Percentiles rank a stretch among this genome's conserved stretches.
Evolutionary conservation across 1,140 invertebrate species (phyloP).

Genomic region (Drosophila tristis): DNA sequence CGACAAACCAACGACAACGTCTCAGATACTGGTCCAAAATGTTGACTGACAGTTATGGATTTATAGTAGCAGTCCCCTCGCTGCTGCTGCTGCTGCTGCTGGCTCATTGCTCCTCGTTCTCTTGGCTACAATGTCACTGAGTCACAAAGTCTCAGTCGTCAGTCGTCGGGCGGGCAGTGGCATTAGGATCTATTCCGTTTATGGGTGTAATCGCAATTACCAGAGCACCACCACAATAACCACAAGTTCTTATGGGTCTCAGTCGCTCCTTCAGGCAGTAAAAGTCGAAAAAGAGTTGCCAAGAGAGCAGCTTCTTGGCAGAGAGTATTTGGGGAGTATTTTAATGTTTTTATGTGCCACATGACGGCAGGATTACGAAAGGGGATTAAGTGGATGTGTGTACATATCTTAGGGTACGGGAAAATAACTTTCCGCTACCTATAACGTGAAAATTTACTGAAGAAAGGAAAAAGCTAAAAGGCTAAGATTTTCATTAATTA

Average conservation of each 20-base stretch:
- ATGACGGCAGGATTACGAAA: constrained; percentile 25
- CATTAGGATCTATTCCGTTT: constrained; percentile 51
- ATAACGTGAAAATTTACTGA: no score
- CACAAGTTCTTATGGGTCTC: constrained; percentile 14
- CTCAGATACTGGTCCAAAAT: constrained; percentile 72
- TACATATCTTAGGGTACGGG: background rate
- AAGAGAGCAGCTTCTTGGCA: background rate
- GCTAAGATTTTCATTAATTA: no score
- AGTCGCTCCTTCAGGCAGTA: constrained; percentile 16
- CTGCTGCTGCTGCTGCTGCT: constrained; percentile 2
- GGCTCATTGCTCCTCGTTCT: constrained; percentile 14
- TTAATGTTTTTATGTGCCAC: constrained; percentile 54
- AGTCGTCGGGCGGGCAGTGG: constrained; percentile 7
- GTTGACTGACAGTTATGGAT: constrained; percentile 79
- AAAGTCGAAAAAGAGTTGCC: constrained; percentile 17
- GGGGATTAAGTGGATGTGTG: background rate
- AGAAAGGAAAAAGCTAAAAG: no score
- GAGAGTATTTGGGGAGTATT: constrained; percentile 49
- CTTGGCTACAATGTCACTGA: constrained; percentile 69
- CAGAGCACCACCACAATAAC: constrained; percentile 27
- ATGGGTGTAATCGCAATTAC: constrained; percentile 64
- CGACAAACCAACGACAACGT: constrained; percentile 39
- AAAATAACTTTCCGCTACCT: background rate
- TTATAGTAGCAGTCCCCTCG: constrained; percentile 69
- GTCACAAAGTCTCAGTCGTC: constrained; percentile 24